phyloP scores from a whole-genome alignment of 2,888 invertebrate species.

The Frankliniella intonsa region DNA sequence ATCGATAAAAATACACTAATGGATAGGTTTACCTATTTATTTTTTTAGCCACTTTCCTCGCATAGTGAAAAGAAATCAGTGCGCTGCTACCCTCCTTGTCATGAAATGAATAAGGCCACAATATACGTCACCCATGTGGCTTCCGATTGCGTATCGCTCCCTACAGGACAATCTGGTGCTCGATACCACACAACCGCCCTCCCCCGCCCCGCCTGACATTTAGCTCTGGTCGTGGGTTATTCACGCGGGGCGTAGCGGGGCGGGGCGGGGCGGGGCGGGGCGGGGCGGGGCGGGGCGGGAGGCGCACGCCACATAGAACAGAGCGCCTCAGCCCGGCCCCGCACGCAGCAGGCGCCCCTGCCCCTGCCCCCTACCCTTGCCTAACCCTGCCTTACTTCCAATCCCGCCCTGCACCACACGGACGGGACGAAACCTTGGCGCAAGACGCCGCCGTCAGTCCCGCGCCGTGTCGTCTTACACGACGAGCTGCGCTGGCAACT shows the following conservation, averaged over 20 bases:
- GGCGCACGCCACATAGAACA: not conserved
- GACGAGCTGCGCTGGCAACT: too few species aligned
- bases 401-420: too few species aligned
- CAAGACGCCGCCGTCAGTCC: too few species aligned
- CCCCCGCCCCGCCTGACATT: not conserved
- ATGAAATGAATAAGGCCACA: not conserved
- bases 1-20: too few species aligned
- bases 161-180: not conserved
- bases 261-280: not conserved
- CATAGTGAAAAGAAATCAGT: too few species aligned
- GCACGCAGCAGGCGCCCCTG: not conserved
- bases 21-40: too few species aligned
- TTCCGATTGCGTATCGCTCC: too few species aligned
- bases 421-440: too few species aligned
- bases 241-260: too few species aligned
- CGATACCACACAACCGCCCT: not conserved
- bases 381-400: not conserved
- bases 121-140: not conserved
- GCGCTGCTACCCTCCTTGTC: too few species aligned
- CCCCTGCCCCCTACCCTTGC: not conserved
- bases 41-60: too few species aligned
- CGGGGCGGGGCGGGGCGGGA: not conserved
- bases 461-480: too few species aligned
- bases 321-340: not conserved
- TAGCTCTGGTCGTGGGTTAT: not conserved